A percentile compares a stretch with the other conserved stretches of the same genome.
These are phyloP conservation scores for Endomychus coccineus DNA, from an alignment of 2,888 invertebrate genomes.

Conservation along the genomic window DNA sequence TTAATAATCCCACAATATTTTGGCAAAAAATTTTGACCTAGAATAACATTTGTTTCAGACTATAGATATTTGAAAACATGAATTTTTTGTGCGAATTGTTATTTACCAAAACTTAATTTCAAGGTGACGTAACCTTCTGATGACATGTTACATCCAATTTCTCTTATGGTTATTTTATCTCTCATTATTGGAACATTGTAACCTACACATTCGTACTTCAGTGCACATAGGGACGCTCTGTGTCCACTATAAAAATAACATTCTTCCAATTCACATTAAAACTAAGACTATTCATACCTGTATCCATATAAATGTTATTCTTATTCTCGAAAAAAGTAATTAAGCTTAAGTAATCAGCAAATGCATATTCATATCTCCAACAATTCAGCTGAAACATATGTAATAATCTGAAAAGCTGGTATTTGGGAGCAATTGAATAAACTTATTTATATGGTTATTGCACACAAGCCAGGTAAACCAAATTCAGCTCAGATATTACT, in stretches of 20 bases:
- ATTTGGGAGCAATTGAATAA: too few species aligned
- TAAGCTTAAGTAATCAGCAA: too few species aligned
- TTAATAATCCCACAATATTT: constrained; percentile 5
- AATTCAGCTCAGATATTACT: too few species aligned
- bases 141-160: constrained; percentile 3
- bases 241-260: too few species aligned
- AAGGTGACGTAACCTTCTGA: not conserved
- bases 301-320: constrained; percentile 13
- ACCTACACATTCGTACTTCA: constrained; percentile 14
- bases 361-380: too few species aligned
- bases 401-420: too few species aligned
- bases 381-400: too few species aligned
- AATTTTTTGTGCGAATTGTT: not conserved
- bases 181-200: not conserved
- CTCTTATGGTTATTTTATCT: constrained; percentile 1
- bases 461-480: too few species aligned
- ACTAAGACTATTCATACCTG: not conserved
- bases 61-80: constrained; percentile 3
- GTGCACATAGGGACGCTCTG: constrained; percentile 9
- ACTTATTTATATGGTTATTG: too few species aligned
- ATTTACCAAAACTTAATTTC: not conserved
- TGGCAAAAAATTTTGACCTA: constrained; percentile 6
- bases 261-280: constrained; percentile 6
- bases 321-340: too few species aligned
- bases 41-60: constrained; percentile 3